These are phyloP conservation scores for Proisotoma minuta DNA, from an alignment of 2,888 invertebrate genomes.

Conservation along the genomic window DNA sequence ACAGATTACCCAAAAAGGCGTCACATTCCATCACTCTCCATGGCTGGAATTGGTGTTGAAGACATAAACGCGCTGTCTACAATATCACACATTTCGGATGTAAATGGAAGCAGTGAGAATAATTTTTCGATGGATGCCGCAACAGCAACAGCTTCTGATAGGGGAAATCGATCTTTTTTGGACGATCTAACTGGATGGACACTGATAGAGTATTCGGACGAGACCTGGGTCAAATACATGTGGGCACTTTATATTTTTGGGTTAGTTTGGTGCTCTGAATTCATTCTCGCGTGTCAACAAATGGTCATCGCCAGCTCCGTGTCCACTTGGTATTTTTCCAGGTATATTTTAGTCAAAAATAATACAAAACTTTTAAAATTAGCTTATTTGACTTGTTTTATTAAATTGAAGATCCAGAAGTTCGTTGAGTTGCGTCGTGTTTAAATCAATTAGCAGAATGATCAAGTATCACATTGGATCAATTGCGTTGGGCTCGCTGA, in stretches of 20 bases:
- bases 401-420: conserved; percentile 61
- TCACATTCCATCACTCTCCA: background rate
- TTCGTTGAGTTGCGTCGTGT: conserved; percentile 36
- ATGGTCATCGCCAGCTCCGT: conserved; percentile 91
- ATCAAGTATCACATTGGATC: conserved; percentile 89
- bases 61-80: no score
- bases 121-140: no score
- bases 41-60: no score
- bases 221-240: conserved; percentile 80
- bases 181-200: conserved; percentile 52
- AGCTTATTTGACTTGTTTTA: background rate
- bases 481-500: conserved; percentile 86
- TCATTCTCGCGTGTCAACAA: conserved; percentile 89
- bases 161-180: no score
- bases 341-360: conserved; percentile 54
- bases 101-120: no score
- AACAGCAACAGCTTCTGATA: no score
- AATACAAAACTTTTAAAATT: conserved; percentile 1
- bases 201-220: conserved; percentile 68
- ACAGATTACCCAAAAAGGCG: background rate
- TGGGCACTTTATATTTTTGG: conserved; percentile 91
- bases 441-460: conserved; percentile 66
- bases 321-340: conserved; percentile 85
- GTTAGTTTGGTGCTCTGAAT: conserved; percentile 88
- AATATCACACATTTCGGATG: no score